Conservation (phyloP, 2,113 vertebrate genomes). For the Melanerpes formicivorus region DNA sequence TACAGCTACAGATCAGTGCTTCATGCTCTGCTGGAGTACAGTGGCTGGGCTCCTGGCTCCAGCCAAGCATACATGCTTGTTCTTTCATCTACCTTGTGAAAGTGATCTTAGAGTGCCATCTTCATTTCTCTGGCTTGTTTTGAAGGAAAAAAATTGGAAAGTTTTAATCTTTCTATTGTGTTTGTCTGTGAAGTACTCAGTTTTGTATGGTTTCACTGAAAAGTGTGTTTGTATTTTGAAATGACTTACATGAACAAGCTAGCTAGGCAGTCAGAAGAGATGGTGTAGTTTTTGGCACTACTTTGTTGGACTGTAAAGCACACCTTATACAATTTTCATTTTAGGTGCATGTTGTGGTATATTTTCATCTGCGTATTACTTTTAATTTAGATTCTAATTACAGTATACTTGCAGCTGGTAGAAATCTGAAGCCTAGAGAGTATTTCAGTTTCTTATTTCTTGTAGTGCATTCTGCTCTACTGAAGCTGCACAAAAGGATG, state of each 20-base stretch:
- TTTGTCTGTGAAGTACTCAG: not conserved
- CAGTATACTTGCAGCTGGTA: not conserved
- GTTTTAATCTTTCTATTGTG: not conserved
- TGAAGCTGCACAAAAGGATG: not conserved
- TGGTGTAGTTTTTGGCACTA: not conserved
- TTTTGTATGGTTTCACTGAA: not conserved
- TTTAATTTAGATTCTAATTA: not conserved
- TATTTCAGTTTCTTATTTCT: constrained; percentile 1
- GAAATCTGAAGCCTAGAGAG: not conserved
- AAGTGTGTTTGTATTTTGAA: not conserved
- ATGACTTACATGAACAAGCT: not conserved
- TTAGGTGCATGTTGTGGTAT: not conserved
- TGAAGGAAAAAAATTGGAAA: not conserved
- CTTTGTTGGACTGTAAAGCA: not conserved
- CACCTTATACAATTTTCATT: not conserved
- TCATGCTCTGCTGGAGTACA: accelerated
- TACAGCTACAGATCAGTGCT: accelerated
- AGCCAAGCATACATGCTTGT: not conserved
- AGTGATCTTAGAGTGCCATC: not conserved
- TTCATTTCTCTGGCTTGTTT: accelerated
- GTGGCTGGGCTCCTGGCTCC: not conserved
- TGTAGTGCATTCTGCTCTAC: not conserved
- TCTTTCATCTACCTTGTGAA: accelerated
- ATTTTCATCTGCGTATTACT: not conserved
- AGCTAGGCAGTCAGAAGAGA: not conserved